phyloP scores from a whole-genome alignment of 2,113 vertebrate genomes.

The Callopanchax toddi region DNA sequence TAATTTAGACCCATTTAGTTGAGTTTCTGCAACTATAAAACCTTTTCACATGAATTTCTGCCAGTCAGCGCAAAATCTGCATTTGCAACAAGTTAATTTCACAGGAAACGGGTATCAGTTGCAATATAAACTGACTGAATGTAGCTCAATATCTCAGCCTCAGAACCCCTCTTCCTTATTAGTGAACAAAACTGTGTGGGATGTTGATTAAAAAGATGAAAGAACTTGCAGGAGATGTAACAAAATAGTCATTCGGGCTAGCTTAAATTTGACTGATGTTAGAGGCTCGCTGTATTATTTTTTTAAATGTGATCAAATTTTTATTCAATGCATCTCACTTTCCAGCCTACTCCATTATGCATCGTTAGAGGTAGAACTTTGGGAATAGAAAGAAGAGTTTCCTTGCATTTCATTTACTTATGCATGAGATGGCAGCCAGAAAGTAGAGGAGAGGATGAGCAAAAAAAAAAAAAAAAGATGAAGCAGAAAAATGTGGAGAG shows the following conservation, averaged over 20 bases:
- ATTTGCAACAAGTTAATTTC: neutral
- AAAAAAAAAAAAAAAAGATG: constrained; percentile 6
- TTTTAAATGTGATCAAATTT: neutral
- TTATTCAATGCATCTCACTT: constrained; percentile 25
- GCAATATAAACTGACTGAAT: neutral
- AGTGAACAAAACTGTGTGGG: neutral
- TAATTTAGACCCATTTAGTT: no score
- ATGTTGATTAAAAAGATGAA: neutral
- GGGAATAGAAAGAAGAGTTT: constrained; percentile 28
- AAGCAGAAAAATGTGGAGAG: constrained; percentile 24
- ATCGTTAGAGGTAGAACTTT: constrained; percentile 37
- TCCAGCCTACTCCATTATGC: constrained; percentile 41
- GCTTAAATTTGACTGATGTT: neutral
- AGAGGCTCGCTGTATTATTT: neutral
- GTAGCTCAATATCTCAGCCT: neutral
- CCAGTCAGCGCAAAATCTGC: neutral
- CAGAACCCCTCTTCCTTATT: neutral
- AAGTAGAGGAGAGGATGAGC: constrained; percentile 10
- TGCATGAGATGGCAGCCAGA: constrained; percentile 37
- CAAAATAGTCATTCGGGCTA: neutral
- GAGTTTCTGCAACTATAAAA: no score
- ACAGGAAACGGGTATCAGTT: neutral
- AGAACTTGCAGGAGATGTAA: neutral
- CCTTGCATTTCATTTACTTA: constrained; percentile 52
- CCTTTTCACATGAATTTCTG: no score